Base-by-base conservation (phyloP, 2,113 vertebrate species). In the Aegotheles bennettii region DNA sequence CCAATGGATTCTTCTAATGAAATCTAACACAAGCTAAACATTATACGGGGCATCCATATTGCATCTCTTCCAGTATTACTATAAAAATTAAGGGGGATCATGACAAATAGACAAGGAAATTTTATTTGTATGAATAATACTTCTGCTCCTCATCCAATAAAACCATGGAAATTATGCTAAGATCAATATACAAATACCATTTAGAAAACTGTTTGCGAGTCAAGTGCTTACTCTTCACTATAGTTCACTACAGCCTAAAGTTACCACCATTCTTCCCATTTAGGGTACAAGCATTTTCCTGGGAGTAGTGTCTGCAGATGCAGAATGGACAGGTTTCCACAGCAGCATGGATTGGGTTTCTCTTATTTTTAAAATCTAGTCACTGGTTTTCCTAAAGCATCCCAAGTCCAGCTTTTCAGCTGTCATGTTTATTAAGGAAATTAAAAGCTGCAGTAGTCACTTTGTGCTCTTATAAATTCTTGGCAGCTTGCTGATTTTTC, bases 341-440 rank as follows among this genome's bases (percentile, higher is more conserved):
- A 45, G 26, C 17, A 78, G 45, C 0, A 0, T 12, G 11, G 16
- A 25, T 68, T 53, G 14, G 12, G 15, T 82, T 91, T 70, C 11
- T 38, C 11, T 50, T 33, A 14, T 71, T 71, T 71, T 53, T 18
- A 48, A 71, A 79, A 79, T 42, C 10, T 53, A 73, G 19, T 10
- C 9, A 33, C 25, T 1, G 0, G 6, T 74, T 93, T 69, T 65
- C 28, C 61, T 70, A 36, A 63, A 89, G 47, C 50, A 91, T 19
- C 21, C 43, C 57, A 82, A 60, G 19, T 1, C 16, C 19, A 64
- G 14, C 3, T 35, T 65, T 84, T 57, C 35, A 83, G 8, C 10
- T 33, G 69, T 85, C 38, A 31, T 25, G 6, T n/a, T 71, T 79
- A 57, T 38, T 40, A 65, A 61, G 25, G 23, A 79, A 82, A 87